Conservation (phyloP, 2,113 vertebrate species). For the Chlamydotis undulata region DNA sequence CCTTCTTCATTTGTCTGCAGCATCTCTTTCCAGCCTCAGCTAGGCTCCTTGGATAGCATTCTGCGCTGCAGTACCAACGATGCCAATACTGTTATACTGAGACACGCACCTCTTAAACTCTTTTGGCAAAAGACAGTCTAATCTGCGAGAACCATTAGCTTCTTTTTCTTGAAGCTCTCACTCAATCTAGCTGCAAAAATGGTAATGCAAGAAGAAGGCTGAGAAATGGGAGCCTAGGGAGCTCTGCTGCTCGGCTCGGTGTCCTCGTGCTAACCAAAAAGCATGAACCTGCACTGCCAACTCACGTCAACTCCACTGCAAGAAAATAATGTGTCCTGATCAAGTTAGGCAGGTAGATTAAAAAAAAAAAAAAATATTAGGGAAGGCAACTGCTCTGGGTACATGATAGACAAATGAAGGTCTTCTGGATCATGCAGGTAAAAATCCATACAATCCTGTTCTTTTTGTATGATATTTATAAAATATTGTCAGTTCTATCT, state of each 20-base stretch:
- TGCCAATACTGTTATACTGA: neutral
- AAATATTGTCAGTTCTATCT: neutral
- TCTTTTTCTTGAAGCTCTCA: neutral
- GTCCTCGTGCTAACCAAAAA: neutral
- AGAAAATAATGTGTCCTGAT: neutral
- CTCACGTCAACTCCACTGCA: neutral
- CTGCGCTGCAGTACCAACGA: neutral
- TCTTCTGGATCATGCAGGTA: neutral
- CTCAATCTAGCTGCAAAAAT: neutral
- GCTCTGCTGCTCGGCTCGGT: neutral
- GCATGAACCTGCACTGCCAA: neutral
- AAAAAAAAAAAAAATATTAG: neutral
- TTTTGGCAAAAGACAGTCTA: conserved; percentile 21
- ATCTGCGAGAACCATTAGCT: neutral
- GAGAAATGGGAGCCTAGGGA: neutral
- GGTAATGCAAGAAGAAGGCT: neutral
- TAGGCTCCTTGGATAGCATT: neutral
- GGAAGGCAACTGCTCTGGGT: neutral
- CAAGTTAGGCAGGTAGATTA: neutral
- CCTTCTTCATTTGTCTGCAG: neutral
- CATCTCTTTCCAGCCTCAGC: neutral
- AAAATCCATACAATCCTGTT: neutral
- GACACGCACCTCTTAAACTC: neutral
- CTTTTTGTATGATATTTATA: neutral
- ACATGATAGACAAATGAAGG: neutral